A percentile compares a stretch with the other conserved stretches of the same genome.
These are phyloP conservation scores for Meiosimyza decipiens DNA, from an alignment of 2,888 invertebrate genomes.

Conservation along the genomic window DNA sequence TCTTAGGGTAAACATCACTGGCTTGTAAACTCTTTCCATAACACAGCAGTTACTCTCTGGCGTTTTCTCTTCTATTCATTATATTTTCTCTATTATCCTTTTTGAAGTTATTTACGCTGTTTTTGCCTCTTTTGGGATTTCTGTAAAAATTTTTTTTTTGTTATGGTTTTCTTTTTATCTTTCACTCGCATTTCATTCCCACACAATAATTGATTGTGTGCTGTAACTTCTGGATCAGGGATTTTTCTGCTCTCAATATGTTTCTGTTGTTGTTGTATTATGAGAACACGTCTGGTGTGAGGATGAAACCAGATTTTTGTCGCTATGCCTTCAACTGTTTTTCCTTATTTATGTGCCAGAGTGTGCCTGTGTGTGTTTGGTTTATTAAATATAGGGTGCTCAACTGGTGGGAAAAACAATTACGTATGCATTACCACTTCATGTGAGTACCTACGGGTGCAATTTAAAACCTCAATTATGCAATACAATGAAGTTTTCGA, in stretches of 20 bases:
- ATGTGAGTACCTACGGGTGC: too few species aligned
- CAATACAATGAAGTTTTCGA: too few species aligned
- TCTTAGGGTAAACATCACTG: too few species aligned
- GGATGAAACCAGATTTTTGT: slow-evolving; percentile 60
- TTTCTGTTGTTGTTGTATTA: slow-evolving; percentile 37
- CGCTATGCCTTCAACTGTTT: slow-evolving; percentile 62
- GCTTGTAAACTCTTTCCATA: neutral
- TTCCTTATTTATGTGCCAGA: slow-evolving; percentile 33
- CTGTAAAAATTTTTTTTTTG: too few species aligned
- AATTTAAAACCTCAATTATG: too few species aligned
- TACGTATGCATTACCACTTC: too few species aligned
- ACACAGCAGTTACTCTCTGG: neutral
- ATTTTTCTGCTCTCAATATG: slow-evolving; percentile 36
- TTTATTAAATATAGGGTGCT: too few species aligned
- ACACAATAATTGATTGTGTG: slow-evolving; percentile 61
- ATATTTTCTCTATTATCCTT: slow-evolving; percentile 27
- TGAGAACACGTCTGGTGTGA: slow-evolving; percentile 48
- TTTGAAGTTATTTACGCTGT: slow-evolving; percentile 12
- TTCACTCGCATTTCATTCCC: slow-evolving; percentile 35
- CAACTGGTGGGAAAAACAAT: too few species aligned
- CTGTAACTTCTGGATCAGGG: slow-evolving; percentile 43
- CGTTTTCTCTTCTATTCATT: slow-evolving; percentile 41
- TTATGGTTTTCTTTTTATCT: neutral
- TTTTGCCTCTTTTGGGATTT: neutral
- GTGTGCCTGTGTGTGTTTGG: too few species aligned